Percentiles rank a stretch among this genome's conserved stretches.
phyloP scores from a whole-genome alignment of 1,140 invertebrate genomes.

The Polypedilum pembai region DNA sequence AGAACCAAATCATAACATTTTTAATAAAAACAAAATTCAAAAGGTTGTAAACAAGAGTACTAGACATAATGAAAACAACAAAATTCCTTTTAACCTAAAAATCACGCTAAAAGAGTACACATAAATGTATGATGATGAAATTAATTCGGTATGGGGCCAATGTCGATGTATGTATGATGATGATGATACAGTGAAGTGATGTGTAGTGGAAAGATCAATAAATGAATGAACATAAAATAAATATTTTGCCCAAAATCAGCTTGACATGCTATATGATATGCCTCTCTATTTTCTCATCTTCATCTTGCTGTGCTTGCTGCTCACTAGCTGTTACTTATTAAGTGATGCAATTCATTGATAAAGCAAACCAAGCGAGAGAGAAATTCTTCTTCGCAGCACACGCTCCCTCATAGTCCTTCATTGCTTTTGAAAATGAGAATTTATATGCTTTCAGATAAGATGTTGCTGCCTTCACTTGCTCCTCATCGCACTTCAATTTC shows the following conservation, averaged over 20 bases:
- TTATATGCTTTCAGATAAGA: neutral
- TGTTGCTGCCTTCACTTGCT: neutral
- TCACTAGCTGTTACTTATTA: conserved; percentile 8
- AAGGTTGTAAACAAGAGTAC: too few species aligned
- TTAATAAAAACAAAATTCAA: neutral
- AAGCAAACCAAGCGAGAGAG: neutral
- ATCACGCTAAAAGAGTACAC: too few species aligned
- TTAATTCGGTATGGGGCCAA: too few species aligned
- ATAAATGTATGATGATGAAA: too few species aligned
- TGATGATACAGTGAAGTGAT: neutral
- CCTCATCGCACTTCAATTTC: neutral
- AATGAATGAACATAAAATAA: neutral
- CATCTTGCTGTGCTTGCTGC: neutral
- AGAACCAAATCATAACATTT: too few species aligned
- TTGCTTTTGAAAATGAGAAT: conserved; percentile 1
- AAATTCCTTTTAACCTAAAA: neutral
- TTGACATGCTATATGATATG: neutral
- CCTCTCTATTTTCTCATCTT: neutral
- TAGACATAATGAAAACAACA: too few species aligned
- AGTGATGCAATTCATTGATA: conserved; percentile 12
- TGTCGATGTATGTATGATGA: neutral
- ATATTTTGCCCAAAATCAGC: neutral
- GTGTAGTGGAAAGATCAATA: neutral
- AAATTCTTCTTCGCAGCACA: neutral
- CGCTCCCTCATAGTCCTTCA: neutral